These are phyloP conservation scores for Zaprionus ghesquierei DNA, from an alignment of 1,140 invertebrate species.

Conservation along the genomic window DNA sequence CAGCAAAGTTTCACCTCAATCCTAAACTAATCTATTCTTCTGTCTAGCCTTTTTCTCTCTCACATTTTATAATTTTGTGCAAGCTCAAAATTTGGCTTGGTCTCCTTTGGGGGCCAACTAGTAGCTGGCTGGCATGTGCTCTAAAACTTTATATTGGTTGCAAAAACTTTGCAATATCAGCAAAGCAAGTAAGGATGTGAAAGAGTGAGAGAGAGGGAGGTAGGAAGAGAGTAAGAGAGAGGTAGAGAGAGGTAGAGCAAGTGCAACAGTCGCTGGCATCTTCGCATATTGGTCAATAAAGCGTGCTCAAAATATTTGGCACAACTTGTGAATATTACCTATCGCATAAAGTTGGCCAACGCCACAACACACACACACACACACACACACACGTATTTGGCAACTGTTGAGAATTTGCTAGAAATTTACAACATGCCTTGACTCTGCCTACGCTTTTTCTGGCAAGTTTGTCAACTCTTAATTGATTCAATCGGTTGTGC, in stretches of 20 bases:
- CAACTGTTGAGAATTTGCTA: slow-evolving; percentile 37
- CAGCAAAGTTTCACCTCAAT: not conserved
- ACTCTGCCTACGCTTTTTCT: not conserved
- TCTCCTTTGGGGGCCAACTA: not conserved
- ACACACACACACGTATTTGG: not conserved
- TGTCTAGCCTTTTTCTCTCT: not conserved
- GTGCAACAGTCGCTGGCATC: slow-evolving; percentile 31
- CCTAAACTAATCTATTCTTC: not conserved
- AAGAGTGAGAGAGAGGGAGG: not conserved
- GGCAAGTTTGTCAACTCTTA: slow-evolving; percentile 59
- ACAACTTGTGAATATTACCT: slow-evolving; percentile 70
- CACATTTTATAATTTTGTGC: not conserved
- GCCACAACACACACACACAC: slow-evolving; percentile 3
- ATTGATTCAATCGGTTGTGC: slow-evolving; percentile 72
- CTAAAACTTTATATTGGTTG: slow-evolving; percentile 13
- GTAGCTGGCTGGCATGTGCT: not conserved
- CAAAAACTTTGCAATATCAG: slow-evolving; percentile 30
- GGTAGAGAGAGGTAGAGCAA: too few species aligned
- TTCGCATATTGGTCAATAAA: slow-evolving; percentile 73
- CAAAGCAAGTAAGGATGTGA: too few species aligned
- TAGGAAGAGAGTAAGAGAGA: too few species aligned
- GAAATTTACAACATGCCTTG: slow-evolving; percentile 2
- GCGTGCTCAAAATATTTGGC: slow-evolving; percentile 66
- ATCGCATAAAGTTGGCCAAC: slow-evolving; percentile 35
- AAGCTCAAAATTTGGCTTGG: not conserved